Percentiles rank a stretch among this genome's conserved stretches.
Conservation (phyloP, 2,888 invertebrate species). For the Macrophya alboannulata region DNA sequence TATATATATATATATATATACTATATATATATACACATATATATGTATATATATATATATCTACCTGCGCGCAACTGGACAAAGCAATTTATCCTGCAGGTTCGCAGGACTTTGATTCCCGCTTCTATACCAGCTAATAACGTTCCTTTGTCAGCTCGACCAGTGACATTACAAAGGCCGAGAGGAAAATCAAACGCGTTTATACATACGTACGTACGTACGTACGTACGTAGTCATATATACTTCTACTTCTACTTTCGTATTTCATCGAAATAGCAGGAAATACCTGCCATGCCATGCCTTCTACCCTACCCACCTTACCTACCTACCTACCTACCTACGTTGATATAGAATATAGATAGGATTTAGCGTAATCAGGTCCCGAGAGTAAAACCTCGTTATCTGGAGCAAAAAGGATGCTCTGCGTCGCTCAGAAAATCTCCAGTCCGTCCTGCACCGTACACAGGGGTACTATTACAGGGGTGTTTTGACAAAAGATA, state of each 20-base stretch:
- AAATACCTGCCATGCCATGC: not conserved
- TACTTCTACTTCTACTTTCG: not conserved
- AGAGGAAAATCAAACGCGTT: conserved; percentile 28
- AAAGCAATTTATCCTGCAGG: conserved; percentile 38
- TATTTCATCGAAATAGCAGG: not conserved
- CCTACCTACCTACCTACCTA: not conserved
- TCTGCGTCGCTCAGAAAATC: not conserved
- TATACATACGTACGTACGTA: not conserved
- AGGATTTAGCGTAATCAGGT: conserved; percentile 43
- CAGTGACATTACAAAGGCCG: conserved; percentile 21
- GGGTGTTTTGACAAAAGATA: not conserved
- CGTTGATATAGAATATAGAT: conserved; percentile 3
- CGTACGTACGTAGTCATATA: not conserved
- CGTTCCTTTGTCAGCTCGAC: conserved; percentile 44
- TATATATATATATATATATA: not conserved
- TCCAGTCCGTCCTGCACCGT: not conserved
- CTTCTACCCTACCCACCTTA: not conserved
- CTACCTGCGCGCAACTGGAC: not conserved
- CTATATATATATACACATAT: not conserved
- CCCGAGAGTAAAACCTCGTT: conserved; percentile 42
- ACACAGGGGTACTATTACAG: not conserved
- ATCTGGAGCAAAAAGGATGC: not conserved
- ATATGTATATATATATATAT: not conserved
- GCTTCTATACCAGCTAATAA: conserved; percentile 43
- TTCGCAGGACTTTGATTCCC: conserved; percentile 47